Evolutionary conservation across 2,797 vertebrate genomes (phyloP).

Genomic region (Eupleurogrammus muticus): DNA sequence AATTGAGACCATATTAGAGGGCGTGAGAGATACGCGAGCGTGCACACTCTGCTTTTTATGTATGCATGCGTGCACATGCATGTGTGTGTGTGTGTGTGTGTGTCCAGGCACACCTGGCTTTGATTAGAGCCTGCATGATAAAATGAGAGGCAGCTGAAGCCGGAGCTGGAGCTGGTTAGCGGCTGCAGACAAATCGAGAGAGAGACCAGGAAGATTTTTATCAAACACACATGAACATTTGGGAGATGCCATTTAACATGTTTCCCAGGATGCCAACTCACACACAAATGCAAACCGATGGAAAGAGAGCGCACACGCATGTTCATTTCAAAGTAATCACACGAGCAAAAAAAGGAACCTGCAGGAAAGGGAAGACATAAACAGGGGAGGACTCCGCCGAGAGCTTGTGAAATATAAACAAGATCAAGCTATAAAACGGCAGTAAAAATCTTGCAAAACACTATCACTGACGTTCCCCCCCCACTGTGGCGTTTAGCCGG

Average conservation of each 20-base stretch:
- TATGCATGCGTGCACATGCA: constrained; percentile 24
- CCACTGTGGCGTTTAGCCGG: constrained; percentile 70
- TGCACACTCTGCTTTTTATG: constrained; percentile 39
- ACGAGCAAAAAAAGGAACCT: constrained; percentile 57
- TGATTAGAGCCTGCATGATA: constrained; percentile 79
- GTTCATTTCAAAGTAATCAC: constrained; percentile 64
- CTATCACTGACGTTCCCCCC: constrained; percentile 66
- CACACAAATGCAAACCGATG: constrained; percentile 58
- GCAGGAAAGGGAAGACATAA: constrained; percentile 42
- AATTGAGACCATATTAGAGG: constrained; percentile 70
- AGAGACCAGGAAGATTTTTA: constrained; percentile 81
- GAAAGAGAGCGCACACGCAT: constrained; percentile 47
- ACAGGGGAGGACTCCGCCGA: constrained; percentile 31
- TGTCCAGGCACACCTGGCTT: constrained; percentile 70
- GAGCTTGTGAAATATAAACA: constrained; percentile 64
- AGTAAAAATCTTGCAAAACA: constrained; percentile 67
- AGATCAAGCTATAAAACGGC: constrained; percentile 64
- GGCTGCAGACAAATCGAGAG: constrained; percentile 74
- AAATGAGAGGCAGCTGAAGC: constrained; percentile 80
- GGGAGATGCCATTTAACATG: constrained; percentile 71
- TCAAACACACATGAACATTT: constrained; percentile 76
- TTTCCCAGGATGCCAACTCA: constrained; percentile 69
- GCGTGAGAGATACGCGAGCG: constrained; percentile 37
- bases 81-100: constrained; percentile 44
- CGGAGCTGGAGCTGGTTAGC: constrained; percentile 79